Base-by-base conservation (phyloP, 2,113 vertebrate species). In the Fregata magnificens region DNA sequence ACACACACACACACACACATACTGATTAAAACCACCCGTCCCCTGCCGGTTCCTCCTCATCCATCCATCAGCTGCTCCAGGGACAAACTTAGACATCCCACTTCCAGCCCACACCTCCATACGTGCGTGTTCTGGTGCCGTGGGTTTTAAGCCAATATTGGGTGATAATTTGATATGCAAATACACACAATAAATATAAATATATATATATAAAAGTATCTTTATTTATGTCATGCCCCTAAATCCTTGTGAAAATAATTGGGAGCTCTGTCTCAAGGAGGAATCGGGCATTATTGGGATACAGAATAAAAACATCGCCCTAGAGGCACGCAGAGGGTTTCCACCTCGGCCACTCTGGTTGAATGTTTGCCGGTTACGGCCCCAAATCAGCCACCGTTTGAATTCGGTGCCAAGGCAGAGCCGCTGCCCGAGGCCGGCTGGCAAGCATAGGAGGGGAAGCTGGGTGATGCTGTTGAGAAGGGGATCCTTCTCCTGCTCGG, bases 41-140 rank as follows among this genome's bases (percentile, higher is more conserved):
- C 85, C 74, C 79, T 10, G 0, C 67, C 1, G 14, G 58, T 73
- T 86, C 81, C 94, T 93, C 86, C 93, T 82, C 36, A 49, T 91
- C 87, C 93, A 95, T 95, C 89, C 88, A 85, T 97, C 94, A 94
- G 91, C 71, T 0, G 4, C 94, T 92, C 69, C 1, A 3, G 82
- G 87, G 87, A 80, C 88, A 89, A 93, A 93, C 83, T 84, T 95
- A 34, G 36, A 77, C 91, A 94, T 65, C 58, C 73, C 15, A 22
- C 66, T 82, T 56, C 74, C 36, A 90, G 34, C 90, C 81, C 84
- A 62, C 66, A 79, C 53, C 38, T 91, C 91, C n/a, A 26, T 24
- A n/a, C 45, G 0, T 42, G 52, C 1, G 0, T 38, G 66, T 26
- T 82, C 78, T 59, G 20, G 32, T 45, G 71, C 76, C 4, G 10